Conservation (phyloP, 2,113 vertebrate species). For the Triplophysa tibetana region DNA sequence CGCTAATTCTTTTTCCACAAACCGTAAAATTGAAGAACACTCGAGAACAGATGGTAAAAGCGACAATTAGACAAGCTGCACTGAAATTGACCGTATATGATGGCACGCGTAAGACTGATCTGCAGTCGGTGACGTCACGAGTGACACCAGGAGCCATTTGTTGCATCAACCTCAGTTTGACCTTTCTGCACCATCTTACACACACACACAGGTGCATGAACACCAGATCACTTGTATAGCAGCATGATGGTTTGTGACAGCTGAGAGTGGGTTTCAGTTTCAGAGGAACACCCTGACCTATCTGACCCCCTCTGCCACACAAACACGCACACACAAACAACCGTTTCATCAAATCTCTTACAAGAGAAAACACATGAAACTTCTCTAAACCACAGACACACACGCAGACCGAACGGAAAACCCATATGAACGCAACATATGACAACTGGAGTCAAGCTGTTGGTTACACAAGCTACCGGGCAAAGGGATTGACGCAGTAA, state of each 20-base stretch:
- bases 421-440: not conserved
- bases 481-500: not conserved
- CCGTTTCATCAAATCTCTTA: not conserved
- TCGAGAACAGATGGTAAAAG: not conserved
- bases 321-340: not conserved
- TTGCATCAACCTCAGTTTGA: slow-evolving; percentile 7
- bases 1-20: not conserved
- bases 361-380: slow-evolving; percentile 5
- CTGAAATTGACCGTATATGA: not conserved
- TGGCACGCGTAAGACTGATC: slow-evolving; percentile 6
- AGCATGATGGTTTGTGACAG: slow-evolving; percentile 7
- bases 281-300: not conserved
- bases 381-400: slow-evolving; percentile 10
- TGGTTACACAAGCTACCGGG: slow-evolving; percentile 7
- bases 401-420: not conserved
- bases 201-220: not conserved
- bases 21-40: not conserved
- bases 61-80: not conserved
- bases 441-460: not conserved
- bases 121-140: not conserved
- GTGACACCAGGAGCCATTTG: not conserved
- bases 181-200: not conserved
- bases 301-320: not conserved
- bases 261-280: slow-evolving; percentile 22
- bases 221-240: slow-evolving; percentile 17